A percentile compares a stretch with the other conserved stretches of the same genome.
These are phyloP conservation scores for Bellardia pandia DNA, from an alignment of 2,888 invertebrate species.

Conservation along the genomic window DNA sequence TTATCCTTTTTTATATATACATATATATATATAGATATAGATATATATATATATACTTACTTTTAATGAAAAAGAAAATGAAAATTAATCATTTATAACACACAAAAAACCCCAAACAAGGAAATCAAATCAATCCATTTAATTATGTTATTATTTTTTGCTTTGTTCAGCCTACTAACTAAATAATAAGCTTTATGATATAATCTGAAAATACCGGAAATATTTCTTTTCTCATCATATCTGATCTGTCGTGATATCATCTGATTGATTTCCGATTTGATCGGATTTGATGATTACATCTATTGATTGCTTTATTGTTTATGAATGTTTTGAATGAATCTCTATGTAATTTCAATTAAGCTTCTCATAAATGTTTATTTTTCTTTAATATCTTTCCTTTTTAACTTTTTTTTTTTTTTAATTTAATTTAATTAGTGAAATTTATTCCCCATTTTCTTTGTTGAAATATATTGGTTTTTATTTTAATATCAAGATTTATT, in stretches of 20 bases:
- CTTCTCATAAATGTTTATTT: slow-evolving; percentile 31
- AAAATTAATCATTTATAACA: slow-evolving; percentile 31
- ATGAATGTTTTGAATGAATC: slow-evolving; percentile 69
- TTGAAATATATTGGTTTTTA: slow-evolving; percentile 43
- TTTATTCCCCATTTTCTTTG: slow-evolving; percentile 57
- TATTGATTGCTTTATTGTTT: slow-evolving; percentile 52
- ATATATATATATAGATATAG: slow-evolving; percentile 54
- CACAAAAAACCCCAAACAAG: slow-evolving; percentile 34
- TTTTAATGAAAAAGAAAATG: slow-evolving; percentile 65
- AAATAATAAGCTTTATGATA: slow-evolving; percentile 65
- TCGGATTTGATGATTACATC: slow-evolving; percentile 4
- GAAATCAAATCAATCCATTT: slow-evolving; percentile 52
- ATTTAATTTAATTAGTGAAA: slow-evolving; percentile 66
- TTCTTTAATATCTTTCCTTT: slow-evolving; percentile 31
- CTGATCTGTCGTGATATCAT: slow-evolving; percentile 10
- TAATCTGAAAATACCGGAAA: slow-evolving; percentile 53
- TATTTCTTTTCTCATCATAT: slow-evolving; percentile 20
- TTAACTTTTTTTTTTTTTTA: slow-evolving; percentile 5
- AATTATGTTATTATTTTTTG: slow-evolving; percentile 54
- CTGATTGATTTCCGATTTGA: slow-evolving; percentile 2
- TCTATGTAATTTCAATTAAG: slow-evolving; percentile 42
- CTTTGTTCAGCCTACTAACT: slow-evolving; percentile 65
- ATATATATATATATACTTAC: slow-evolving; percentile 58
- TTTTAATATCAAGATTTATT: slow-evolving; percentile 30
- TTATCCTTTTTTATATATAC: slow-evolving; percentile 30